Evolutionary conservation across 2,113 vertebrate genomes (phyloP).

Genomic region (Strigops habroptila): DNA sequence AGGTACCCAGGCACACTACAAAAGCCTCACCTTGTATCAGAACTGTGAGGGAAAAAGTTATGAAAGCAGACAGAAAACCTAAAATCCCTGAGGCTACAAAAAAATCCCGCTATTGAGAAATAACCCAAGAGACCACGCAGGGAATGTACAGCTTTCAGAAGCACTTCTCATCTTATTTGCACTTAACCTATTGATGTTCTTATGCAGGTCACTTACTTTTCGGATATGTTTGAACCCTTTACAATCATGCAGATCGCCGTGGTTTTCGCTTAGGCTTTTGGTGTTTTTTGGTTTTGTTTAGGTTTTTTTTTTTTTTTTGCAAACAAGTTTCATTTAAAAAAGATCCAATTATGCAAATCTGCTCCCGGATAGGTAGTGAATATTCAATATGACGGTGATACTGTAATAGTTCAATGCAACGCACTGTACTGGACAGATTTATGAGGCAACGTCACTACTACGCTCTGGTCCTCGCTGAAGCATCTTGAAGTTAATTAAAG

Average conservation of each 20-base stretch:
- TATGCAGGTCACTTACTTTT: slow-evolving; percentile 80
- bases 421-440: slow-evolving; percentile 87
- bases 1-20: slow-evolving; percentile 67
- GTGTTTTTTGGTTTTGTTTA: slow-evolving; percentile 46
- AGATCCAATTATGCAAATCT: slow-evolving; percentile 97
- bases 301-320: slow-evolving; percentile 22
- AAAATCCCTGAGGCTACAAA: slow-evolving; percentile 79
- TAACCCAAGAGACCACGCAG: slow-evolving; percentile 85
- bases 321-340: slow-evolving; percentile 89
- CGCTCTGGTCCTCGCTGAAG: slow-evolving; percentile 85
- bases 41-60: slow-evolving; percentile 76
- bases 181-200: slow-evolving; percentile 81
- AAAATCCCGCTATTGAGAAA: slow-evolving; percentile 85
- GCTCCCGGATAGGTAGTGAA: slow-evolving; percentile 87
- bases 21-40: slow-evolving; percentile 80
- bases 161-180: slow-evolving; percentile 85
- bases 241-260: slow-evolving; percentile 74
- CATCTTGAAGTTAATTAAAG: slow-evolving; percentile 97
- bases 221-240: slow-evolving; percentile 73
- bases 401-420: slow-evolving; percentile 88
- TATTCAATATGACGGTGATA: slow-evolving; percentile 84
- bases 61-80: slow-evolving; percentile 81
- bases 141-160: slow-evolving; percentile 86
- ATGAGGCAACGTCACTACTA: slow-evolving; percentile 89
- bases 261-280: slow-evolving; percentile 70